These are phyloP conservation scores for Listronotus bonariensis DNA, from an alignment of 1,140 invertebrate species.

Conservation along the genomic window DNA sequence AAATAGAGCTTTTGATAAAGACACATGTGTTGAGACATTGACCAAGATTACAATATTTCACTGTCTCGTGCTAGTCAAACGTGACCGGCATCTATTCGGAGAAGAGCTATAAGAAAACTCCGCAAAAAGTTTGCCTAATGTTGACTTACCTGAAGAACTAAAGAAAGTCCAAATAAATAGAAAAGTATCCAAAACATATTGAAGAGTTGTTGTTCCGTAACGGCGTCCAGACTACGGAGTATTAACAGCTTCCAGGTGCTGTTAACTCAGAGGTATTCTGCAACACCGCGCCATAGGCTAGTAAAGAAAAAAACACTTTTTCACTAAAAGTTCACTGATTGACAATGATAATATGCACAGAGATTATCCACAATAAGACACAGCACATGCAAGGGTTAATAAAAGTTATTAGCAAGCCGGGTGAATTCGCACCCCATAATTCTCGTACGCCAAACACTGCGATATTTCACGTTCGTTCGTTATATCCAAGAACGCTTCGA, in stretches of 20 bases:
- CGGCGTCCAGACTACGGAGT: constrained; percentile 33
- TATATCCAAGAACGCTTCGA: constrained; percentile 24
- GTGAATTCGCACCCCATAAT: constrained; percentile 43
- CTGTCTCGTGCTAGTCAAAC: constrained; percentile 39
- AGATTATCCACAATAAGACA: constrained; percentile 38
- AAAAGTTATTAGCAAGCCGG: constrained; percentile 30
- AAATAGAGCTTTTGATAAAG: constrained; percentile 3
- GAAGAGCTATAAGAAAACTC: constrained; percentile 21
- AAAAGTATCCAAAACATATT: constrained; percentile 55
- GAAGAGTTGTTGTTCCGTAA: constrained; percentile 24
- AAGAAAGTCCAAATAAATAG: constrained; percentile 46
- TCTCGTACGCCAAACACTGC: constrained; percentile 40
- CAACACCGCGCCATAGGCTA: constrained; percentile 55
- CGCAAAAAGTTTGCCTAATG: constrained; percentile 1
- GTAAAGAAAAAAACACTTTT: constrained; percentile 37
- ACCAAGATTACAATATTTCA: constrained; percentile 44
- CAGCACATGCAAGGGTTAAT: constrained; percentile 40
- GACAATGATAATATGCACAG: constrained; percentile 30
- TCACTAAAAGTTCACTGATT: constrained; percentile 34
- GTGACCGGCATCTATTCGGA: constrained; percentile 10
- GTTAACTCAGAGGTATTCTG: constrained; percentile 55
- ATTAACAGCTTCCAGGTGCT: constrained; percentile 49
- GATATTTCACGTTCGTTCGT: constrained; percentile 26
- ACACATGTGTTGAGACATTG: constrained; percentile 41
- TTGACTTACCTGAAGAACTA: constrained; percentile 53